Percentiles rank a stretch among this genome's conserved stretches.
Conservation (phyloP, 2,888 invertebrate species). For the Ectemnius continuus region DNA sequence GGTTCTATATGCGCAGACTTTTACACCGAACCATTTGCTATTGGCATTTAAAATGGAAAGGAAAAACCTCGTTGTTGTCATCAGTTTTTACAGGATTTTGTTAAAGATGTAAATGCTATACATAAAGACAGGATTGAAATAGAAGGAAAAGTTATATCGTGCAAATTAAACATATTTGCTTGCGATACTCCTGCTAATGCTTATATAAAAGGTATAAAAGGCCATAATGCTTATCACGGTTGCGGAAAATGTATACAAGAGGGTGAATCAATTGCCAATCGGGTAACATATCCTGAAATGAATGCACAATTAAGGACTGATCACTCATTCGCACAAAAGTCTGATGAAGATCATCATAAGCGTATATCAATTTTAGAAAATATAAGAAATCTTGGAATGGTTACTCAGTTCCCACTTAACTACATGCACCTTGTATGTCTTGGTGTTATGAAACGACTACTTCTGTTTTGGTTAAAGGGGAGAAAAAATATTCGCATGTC, state of each 20-base stretch:
- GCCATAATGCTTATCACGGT: background rate
- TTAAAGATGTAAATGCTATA: constrained; percentile 1
- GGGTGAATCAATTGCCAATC: background rate
- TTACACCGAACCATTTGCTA: constrained; percentile 20
- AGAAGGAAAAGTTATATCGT: background rate
- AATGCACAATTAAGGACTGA: constrained; percentile 5
- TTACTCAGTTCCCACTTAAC: constrained; percentile 5
- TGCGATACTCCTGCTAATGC: constrained; percentile 4
- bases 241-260: constrained; percentile 13
- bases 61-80: constrained; percentile 2
- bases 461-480: background rate
- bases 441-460: constrained; percentile 6
- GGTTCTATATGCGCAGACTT: constrained; percentile 6
- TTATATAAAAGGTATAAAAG: background rate
- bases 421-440: constrained; percentile 9
- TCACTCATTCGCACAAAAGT: background rate
- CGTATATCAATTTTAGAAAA: constrained; percentile 6
- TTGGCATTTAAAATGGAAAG: constrained; percentile 5
- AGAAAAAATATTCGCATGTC: background rate
- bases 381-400: constrained; percentile 3
- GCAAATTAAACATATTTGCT: constrained; percentile 11
- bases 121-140: background rate
- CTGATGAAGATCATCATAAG: constrained; percentile 9
- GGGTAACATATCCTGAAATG: constrained; percentile 14
- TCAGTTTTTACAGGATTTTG: constrained; percentile 8